Conservation (phyloP, 2,797 vertebrate genomes). For the Dicrostonyx torquatus region DNA sequence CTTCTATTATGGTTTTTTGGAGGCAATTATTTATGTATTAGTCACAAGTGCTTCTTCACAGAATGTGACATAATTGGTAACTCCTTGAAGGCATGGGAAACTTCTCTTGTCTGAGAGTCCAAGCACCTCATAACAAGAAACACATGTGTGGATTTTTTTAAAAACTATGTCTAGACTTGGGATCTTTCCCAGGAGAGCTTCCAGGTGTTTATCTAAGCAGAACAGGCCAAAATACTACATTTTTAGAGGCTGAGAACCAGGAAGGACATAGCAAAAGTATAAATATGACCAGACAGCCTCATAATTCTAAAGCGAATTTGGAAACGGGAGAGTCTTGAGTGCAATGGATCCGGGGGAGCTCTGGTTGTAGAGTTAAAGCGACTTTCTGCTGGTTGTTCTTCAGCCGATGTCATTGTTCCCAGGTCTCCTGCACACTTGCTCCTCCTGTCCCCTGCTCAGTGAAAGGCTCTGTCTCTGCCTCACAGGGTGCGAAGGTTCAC, state of each 20-base stretch:
- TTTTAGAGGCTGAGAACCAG: constrained; percentile 73
- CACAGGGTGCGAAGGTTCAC: not conserved
- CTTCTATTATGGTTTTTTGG: constrained; percentile 69
- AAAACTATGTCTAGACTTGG: constrained; percentile 85
- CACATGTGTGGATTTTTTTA: constrained; percentile 81
- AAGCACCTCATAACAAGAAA: constrained; percentile 83
- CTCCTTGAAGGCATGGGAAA: constrained; percentile 82
- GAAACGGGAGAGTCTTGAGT: constrained; percentile 53
- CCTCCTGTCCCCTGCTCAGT: not conserved
- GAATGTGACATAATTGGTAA: constrained; percentile 83
- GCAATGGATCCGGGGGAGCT: constrained; percentile 20
- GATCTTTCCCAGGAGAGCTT: constrained; percentile 85
- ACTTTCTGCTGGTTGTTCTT: constrained; percentile 57
- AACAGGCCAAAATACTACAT: constrained; percentile 78
- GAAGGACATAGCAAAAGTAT: constrained; percentile 68
- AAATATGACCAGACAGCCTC: constrained; percentile 69
- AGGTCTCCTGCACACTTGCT: not conserved
- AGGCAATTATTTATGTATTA: constrained; percentile 78
- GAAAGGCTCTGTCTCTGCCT: not conserved
- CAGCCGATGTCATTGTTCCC: not conserved
- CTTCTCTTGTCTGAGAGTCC: constrained; percentile 78
- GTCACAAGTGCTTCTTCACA: constrained; percentile 77
- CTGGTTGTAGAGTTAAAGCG: constrained; percentile 36
- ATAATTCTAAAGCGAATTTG: constrained; percentile 74
- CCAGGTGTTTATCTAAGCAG: constrained; percentile 86